Base-by-base conservation (phyloP, 2,797 vertebrate species). In the Brachyalestes nurse region DNA sequence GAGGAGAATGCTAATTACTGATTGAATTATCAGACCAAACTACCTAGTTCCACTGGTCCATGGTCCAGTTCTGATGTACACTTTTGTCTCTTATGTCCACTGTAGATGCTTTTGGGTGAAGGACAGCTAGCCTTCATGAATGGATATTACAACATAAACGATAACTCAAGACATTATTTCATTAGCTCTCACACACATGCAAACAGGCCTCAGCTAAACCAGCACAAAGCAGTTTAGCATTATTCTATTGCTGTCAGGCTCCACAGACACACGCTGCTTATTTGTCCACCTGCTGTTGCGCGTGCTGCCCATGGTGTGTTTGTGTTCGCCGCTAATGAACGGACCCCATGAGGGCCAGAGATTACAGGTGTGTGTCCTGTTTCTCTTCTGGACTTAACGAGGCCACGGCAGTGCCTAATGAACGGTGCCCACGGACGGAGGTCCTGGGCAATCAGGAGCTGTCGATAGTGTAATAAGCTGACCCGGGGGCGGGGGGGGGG, bases 381-480 rank as follows among this genome's bases (percentile, higher is more conserved):
- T 42, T 16, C 60, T 66, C 21, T n/a, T 79, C 45, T 42, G 34
- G 64, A 28, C 79, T 83, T 85, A 90, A 91, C 85, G 90, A 88
- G 86, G 86, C 74, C 84, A 88, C 21, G 76, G 42, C 65, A 72
- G 17, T 4, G 4, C 55, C 19, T 77, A 78, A 78, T n/a, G 19
- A 51, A 71, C 2, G 25, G 47, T 8, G 82, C 87, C 87, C 78
- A 87, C 90, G 70, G 69, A 72, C 89, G 90, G 61, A 64, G 17
- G 25, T 25, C n/a, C 90, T 88, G 17, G 77, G 42, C 75, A 85
- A 80, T 86, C 81, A 72, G 77, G 82, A 12, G 78, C 75, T 88
- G 91, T 94, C 92, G 88, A 84, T 89, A 83, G 85, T 85, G 91
- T 92, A 91, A 93, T 92, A 91, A 92, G 84, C 89, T 89, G 90